Base-by-base conservation (phyloP, 2,888 invertebrate species). In the Eupsilia transversa region DNA sequence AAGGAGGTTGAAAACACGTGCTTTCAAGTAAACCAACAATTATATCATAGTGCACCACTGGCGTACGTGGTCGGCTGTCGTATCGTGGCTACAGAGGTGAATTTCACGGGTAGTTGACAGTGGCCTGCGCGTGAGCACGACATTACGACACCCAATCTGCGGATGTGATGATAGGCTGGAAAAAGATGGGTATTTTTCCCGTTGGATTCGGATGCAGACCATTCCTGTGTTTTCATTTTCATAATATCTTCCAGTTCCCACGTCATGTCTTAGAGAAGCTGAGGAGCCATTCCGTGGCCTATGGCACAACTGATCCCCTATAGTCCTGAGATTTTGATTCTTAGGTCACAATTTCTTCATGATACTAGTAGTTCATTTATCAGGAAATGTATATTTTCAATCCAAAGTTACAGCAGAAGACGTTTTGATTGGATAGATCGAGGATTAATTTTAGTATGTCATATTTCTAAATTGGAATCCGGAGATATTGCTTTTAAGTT, bases 71-170 rank as follows among this genome's bases (percentile, higher is more conserved):
- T 63, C 43, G 35, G 43, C 41, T 57, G 73, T 80, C 77, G 73
- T 73, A 80, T 63, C 77, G 38, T 61, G 38, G 59, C 71, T 43
- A 68, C 73, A 49, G 80, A 66, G 72, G 77, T 84, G 63, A 80
- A 90, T 90, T 91, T 90, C 88, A 90, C 86, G 90, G 87, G 77
- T 86, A 70, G 85, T 88, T 89, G 89, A 87, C 87, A 86, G 73
- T 76, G 74, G 46, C 59, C 83, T 56, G 86, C 77, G 81, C 84
- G 84, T 84, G 86, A 80, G 77, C 82, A 80, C 79, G 74, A 71
- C 59, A 63, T 74, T 74, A 68, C 70, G 61, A 77, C 79, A 82
- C 64, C 68, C 35, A 72, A 60, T 49, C 59, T 20, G 33, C 56
- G 41, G 76, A 49, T 63, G 33, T 33, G 65, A 59, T 54, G 38